A percentile compares a stretch with the other conserved stretches of the same genome.
These are phyloP conservation scores for Drosophila fulvimacula DNA, from an alignment of 2,888 invertebrate species.

Conservation along the genomic window DNA sequence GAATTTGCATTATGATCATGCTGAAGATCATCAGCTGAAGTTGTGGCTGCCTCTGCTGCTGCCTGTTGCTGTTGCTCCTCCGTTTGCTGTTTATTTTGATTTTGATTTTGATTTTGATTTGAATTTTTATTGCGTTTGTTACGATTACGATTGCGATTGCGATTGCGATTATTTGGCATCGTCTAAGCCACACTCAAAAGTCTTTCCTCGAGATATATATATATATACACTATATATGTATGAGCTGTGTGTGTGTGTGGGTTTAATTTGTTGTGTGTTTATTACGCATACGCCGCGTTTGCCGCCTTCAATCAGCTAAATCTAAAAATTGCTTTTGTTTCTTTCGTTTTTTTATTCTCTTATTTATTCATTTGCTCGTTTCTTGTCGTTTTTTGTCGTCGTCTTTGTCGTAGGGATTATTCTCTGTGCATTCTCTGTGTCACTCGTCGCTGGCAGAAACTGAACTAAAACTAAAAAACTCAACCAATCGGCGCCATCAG, in stretches of 20 bases:
- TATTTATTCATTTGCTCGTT: conserved; percentile 37
- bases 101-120: conserved; percentile 63
- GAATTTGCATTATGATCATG: conserved; percentile 69
- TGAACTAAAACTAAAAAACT: conserved; percentile 73
- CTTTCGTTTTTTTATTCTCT: neutral
- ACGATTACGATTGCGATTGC: conserved; percentile 77
- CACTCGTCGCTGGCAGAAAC: conserved; percentile 77
- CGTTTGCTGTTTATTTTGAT: conserved; percentile 43
- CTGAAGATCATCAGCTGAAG: conserved; percentile 29
- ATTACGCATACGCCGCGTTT: conserved; percentile 64
- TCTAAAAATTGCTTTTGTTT: conserved; percentile 58
- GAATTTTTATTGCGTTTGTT: conserved; percentile 75
- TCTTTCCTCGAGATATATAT: conserved; percentile 17
- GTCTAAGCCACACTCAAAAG: conserved; percentile 52
- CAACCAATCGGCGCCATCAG: conserved; percentile 58
- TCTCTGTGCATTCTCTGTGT: conserved; percentile 54
- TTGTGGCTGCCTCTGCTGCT: conserved; percentile 19
- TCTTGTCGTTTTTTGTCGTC: conserved; percentile 26
- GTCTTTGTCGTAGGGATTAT: conserved; percentile 40
- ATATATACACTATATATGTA: conserved; percentile 10
- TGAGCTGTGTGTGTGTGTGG: conserved; percentile 26
- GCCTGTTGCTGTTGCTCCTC: conserved; percentile 13
- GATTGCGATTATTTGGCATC: conserved; percentile 82
- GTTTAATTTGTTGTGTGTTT: conserved; percentile 37
- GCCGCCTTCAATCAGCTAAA: conserved; percentile 57